Evolutionary conservation across 2,888 invertebrate species (phyloP).

Genomic region (Amphiduros pacificus): DNA sequence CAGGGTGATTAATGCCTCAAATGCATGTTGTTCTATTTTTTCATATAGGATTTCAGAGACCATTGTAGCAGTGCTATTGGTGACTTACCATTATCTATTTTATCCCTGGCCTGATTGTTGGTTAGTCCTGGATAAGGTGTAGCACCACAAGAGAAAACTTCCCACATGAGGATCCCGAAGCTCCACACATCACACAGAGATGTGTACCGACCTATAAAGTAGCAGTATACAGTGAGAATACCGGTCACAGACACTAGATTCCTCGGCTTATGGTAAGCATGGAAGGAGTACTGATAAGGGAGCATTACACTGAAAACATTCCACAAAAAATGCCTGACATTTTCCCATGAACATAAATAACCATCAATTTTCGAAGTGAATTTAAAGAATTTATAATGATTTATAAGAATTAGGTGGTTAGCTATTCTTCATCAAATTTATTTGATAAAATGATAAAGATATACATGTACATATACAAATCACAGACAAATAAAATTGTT

Average conservation of each 20-base stretch:
- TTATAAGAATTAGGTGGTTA: background rate
- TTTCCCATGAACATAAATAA: background rate
- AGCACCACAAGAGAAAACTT: slow-evolving; percentile 90
- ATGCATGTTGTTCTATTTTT: too few species aligned
- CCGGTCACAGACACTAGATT: too few species aligned
- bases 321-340: too few species aligned
- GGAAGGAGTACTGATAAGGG: too few species aligned
- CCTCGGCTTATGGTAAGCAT: too few species aligned
- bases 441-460: background rate
- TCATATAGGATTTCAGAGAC: too few species aligned
- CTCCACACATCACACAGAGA: slow-evolving; percentile 96
- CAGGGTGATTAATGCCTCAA: too few species aligned
- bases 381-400: background rate
- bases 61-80: too few species aligned
- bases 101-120: slow-evolving; percentile 89
- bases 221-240: too few species aligned
- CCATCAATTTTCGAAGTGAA: background rate
- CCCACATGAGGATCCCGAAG: slow-evolving; percentile 94
- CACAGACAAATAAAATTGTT: background rate
- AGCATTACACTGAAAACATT: too few species aligned
- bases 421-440: background rate
- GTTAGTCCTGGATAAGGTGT: slow-evolving; percentile 93
- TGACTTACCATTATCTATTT: slow-evolving; percentile 85
- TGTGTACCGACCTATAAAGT: slow-evolving; percentile 82
- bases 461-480: background rate